A percentile compares a stretch with the other conserved stretches of the same genome.
phyloP scores from a whole-genome alignment of 1,140 invertebrate genomes.

The Sycophaga agraensis region DNA sequence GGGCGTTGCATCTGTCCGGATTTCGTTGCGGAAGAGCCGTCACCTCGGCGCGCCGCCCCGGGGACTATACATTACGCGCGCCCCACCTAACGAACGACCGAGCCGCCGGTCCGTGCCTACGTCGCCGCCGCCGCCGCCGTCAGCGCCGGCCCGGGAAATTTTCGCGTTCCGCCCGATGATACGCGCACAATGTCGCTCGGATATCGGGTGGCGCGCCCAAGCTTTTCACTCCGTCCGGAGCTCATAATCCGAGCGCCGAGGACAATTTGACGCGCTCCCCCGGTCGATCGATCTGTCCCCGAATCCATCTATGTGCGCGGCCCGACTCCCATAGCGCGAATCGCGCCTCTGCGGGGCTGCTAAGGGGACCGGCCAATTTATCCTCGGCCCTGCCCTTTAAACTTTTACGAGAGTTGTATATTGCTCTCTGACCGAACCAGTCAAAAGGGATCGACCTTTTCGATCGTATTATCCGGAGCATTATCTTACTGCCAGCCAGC shows the following conservation, averaged over 20 bases:
- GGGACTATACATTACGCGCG: background rate
- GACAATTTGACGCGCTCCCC: background rate
- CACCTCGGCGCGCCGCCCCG: background rate
- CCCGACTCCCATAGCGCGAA: constrained; percentile 7
- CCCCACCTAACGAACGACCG: background rate
- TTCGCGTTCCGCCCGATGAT: constrained; percentile 22
- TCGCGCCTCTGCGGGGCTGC: background rate
- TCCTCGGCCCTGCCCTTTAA: background rate
- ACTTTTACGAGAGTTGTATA: background rate
- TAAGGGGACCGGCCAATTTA: background rate
- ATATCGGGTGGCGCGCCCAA: too few relatives aligned
- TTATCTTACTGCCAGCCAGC: too few relatives aligned
- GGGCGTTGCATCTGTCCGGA: constrained; percentile 51
- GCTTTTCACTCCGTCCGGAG: background rate
- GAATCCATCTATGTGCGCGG: background rate
- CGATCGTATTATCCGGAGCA: too few relatives aligned
- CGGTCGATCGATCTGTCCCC: background rate
- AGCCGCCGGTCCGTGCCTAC: too few relatives aligned
- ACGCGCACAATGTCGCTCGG: background rate
- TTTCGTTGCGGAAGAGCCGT: constrained; percentile 30
- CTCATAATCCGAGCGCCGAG: background rate
- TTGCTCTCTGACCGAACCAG: background rate
- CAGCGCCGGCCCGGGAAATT: background rate
- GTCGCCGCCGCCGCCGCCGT: too few relatives aligned
- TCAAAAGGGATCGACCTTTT: constrained; percentile 10